Evolutionary conservation across 2,797 vertebrate genomes (phyloP).

Genomic region (Fringilla coelebs): DNA sequence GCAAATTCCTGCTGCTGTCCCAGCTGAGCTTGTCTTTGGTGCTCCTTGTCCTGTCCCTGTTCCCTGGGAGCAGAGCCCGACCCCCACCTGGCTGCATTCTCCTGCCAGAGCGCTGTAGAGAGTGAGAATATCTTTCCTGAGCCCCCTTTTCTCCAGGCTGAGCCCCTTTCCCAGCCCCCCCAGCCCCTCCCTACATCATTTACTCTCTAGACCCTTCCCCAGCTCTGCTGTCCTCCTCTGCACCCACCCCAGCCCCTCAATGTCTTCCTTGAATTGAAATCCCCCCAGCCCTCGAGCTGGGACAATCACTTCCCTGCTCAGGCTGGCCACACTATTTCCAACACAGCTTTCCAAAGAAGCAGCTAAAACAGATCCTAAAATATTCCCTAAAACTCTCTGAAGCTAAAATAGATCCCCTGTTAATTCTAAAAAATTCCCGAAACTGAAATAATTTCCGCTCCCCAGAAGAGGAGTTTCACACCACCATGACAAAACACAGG

Average conservation of each 20-base stretch:
- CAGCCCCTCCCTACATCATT: not conserved
- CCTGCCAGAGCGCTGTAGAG: not conserved
- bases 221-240: not conserved
- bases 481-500: not conserved
- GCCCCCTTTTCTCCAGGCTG: not conserved
- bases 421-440: not conserved
- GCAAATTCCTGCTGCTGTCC: rapidly evolving
- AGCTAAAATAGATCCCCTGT: not conserved
- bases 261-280: not conserved
- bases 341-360: not conserved
- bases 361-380: not conserved
- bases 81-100: rapidly evolving
- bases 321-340: rapidly evolving
- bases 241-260: not conserved
- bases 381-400: not conserved
- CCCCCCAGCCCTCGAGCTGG: rapidly evolving
- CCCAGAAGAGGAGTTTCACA: no score
- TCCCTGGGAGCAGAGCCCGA: not conserved
- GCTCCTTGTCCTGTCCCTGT: not conserved
- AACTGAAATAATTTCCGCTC: no score
- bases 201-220: not conserved
- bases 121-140: rapidly evolving
- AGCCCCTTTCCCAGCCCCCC: not conserved
- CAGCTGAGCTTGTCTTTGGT: rapidly evolving
- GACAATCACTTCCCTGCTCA: not conserved